A percentile compares a stretch with the other conserved stretches of the same genome.
phyloP scores from a whole-genome alignment of 1,140 invertebrate species.

The Cotesia typhae region DNA sequence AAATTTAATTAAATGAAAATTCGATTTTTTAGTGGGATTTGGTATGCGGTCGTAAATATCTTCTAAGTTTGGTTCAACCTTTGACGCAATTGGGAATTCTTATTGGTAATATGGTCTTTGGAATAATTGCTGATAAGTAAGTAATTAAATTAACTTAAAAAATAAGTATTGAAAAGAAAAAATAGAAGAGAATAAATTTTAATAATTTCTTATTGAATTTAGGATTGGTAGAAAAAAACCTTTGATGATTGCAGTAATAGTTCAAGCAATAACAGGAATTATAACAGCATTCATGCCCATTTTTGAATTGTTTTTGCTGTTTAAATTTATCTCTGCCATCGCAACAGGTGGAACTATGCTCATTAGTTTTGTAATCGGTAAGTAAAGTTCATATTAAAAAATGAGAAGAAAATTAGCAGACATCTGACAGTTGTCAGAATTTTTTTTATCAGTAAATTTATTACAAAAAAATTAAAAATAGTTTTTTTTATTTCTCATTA shows the following conservation, averaged over 20 bases:
- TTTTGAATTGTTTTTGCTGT: constrained; percentile 74
- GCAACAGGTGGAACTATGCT: constrained; percentile 75
- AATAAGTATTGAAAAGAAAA: too few species aligned
- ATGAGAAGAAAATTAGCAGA: too few species aligned
- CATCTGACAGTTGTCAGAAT: too few species aligned
- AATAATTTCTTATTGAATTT: constrained; percentile 40
- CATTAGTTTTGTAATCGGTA: constrained; percentile 72
- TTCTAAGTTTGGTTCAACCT: constrained; percentile 77
- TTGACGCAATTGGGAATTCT: constrained; percentile 81
- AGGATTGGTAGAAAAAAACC: constrained; percentile 77
- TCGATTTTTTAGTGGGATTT: constrained; percentile 72
- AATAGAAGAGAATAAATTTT: too few species aligned
- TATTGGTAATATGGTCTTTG: constrained; percentile 77
- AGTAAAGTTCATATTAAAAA: constrained; percentile 38
- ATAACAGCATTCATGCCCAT: constrained; percentile 73
- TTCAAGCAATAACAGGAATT: constrained; percentile 73
- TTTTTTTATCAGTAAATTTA: too few species aligned
- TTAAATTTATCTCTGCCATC: constrained; percentile 75
- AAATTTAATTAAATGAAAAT: too few species aligned
- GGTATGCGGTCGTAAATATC: constrained; percentile 71
- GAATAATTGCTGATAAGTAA: constrained; percentile 78
- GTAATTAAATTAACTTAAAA: background rate
- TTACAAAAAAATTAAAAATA: too few species aligned
- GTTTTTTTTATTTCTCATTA: too few species aligned
- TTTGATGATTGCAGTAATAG: constrained; percentile 71